phyloP scores from a whole-genome alignment of 1,140 invertebrate genomes.

The Megathymus violae region DNA sequence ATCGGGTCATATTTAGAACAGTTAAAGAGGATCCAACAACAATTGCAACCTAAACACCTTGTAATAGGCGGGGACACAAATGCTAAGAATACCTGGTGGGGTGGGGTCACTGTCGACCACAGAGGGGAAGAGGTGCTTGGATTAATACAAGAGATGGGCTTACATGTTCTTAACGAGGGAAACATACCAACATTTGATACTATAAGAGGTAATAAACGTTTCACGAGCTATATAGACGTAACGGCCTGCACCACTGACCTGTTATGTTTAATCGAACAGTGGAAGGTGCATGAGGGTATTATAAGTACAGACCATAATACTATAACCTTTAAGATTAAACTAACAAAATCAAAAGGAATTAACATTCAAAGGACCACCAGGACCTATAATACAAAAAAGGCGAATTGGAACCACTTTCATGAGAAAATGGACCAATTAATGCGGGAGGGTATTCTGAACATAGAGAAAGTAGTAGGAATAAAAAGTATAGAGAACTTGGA shows the following conservation, averaged over 20 bases:
- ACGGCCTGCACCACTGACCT: conserved; percentile 18
- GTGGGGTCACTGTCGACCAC: not conserved
- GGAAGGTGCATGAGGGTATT: conserved; percentile 17
- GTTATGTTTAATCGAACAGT: not conserved
- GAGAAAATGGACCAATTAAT: not conserved
- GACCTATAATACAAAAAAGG: not conserved
- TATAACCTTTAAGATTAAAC: conserved; percentile 10
- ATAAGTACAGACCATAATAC: conserved; percentile 35
- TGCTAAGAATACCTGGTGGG: conserved; percentile 3
- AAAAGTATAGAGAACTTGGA: not conserved
- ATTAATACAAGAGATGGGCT: not conserved
- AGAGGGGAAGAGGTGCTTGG: not conserved
- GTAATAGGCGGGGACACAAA: not conserved
- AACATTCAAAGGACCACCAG: conserved; percentile 7
- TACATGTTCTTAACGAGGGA: not conserved
- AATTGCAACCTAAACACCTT: not conserved
- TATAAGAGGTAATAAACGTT: conserved; percentile 2
- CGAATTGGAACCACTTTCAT: not conserved
- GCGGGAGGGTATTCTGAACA: not conserved
- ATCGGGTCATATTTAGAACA: not conserved
- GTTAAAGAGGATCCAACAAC: not conserved
- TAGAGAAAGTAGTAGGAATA: not conserved
- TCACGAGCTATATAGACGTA: conserved; percentile 26
- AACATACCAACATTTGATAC: conserved; percentile 7
- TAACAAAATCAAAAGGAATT: conserved; percentile 4